Evolutionary conservation across 2,113 vertebrate species (phyloP).

Genomic region (Nerophis ophidion): DNA sequence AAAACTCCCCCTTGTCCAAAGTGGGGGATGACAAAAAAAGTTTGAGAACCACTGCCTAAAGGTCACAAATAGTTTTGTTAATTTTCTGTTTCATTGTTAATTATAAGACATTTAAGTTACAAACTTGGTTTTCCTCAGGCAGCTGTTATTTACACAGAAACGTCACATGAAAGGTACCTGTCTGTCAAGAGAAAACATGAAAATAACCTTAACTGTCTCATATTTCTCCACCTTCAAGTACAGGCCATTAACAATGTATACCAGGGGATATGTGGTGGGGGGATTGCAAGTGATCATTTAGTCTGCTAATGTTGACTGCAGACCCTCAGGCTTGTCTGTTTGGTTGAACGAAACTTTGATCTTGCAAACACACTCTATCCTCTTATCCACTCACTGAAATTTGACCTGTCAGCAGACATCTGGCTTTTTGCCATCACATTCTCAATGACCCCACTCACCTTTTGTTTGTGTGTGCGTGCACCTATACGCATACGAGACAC

Average conservation of each 20-base stretch:
- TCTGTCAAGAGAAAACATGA: background rate
- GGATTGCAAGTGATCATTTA: conserved; percentile 8
- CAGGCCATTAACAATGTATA: conserved; percentile 7
- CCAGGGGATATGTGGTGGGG: conserved; percentile 5
- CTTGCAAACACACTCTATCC: conserved; percentile 19
- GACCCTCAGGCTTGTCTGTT: conserved; percentile 29
- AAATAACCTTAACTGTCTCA: conserved; percentile 1
- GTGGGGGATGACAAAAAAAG: too few species aligned
- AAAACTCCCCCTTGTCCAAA: too few species aligned
- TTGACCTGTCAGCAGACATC: conserved; percentile 42
- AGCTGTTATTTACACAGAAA: background rate
- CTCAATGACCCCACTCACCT: conserved; percentile 52
- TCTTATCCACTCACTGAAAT: conserved; percentile 46
- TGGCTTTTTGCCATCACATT: conserved; percentile 47
- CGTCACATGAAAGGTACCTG: background rate
- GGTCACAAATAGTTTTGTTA: too few species aligned
- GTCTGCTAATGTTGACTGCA: background rate
- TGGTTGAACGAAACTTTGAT: conserved; percentile 39
- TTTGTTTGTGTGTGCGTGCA: conserved; percentile 6
- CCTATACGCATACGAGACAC: background rate
- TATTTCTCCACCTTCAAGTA: conserved; percentile 19
- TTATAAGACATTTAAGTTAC: conserved; percentile 4
- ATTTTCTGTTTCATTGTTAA: too few species aligned
- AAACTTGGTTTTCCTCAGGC: background rate
- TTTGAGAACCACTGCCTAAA: too few species aligned